Evolutionary conservation across 2,888 invertebrate genomes (phyloP), one percentile per base, ranked within the genome.

Genomic region (Drosophila nr. fundita): DNA sequence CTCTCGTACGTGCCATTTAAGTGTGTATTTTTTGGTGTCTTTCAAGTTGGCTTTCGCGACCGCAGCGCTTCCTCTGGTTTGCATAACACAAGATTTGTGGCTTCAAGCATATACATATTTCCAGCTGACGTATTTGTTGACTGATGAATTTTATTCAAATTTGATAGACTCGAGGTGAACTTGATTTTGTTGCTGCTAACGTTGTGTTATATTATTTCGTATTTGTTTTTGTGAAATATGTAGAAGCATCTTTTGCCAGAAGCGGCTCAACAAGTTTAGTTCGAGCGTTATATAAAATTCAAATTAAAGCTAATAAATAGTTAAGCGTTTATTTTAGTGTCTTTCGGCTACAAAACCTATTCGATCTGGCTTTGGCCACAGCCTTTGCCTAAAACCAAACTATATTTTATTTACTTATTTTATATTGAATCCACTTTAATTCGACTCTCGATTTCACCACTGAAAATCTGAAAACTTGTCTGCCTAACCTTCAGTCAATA

Each of bases 111-210:
- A 21, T 30, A 38, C 24, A 32, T 57, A 69, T 84, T 79, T 75
- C 71, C 65, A 76, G 73, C 82, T 89, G 89, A 87, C 83, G 88
- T 85, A 80, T 85, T 74, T 83, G 87, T 80, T 72, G 78, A 69
- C 86, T 89, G 87, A 86, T 88, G 86, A 86, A 88, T 89, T 89
- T 85, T 89, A 83, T 89, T 83, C 79, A 82, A 83, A 87, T 85
- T 84, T 88, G 82, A 81, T 81, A 86, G 75, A 79, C 80, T 89
- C 90, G 91, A 91, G 91, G 90, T 90, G 85, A 91, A 91, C 91
- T 74, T 91, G 91, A 90, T 89, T 79, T 75, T 69, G 82, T 63
- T 71, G 68, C 49, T 49, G 63, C 50, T 65, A 64, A 50, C 60
- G 66, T 62, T 65, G 58, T 67, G 52, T 61, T 68, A 52, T 68